phyloP scores from a whole-genome alignment of 2,113 vertebrate genomes.

The Melozone crissalis region DNA sequence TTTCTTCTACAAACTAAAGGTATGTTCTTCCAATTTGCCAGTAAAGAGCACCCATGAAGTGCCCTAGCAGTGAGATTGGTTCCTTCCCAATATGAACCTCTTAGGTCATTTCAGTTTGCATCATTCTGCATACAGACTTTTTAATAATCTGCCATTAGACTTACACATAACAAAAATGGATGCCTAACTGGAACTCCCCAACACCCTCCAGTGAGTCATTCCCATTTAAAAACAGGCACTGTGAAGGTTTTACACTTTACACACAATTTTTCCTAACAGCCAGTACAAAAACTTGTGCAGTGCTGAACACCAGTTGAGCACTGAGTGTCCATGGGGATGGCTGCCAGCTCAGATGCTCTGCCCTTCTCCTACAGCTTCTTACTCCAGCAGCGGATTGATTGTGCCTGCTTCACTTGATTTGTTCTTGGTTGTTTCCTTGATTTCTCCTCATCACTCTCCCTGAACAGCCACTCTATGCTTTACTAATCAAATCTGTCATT shows the following conservation, averaged over 20 bases:
- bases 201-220: not conserved
- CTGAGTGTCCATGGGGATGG: not conserved
- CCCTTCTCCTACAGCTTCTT: not conserved
- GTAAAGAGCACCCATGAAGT: not conserved
- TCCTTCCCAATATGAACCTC: not conserved
- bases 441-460: slow-evolving; percentile 41
- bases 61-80: fast-evolving
- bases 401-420: slow-evolving; percentile 1
- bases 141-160: not conserved
- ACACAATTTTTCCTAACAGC: fast-evolving
- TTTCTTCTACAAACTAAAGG: not conserved
- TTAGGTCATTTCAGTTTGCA: not conserved
- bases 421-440: slow-evolving; percentile 31
- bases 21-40: not conserved
- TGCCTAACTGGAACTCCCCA: not conserved
- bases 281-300: not conserved
- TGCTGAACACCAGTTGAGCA: not conserved
- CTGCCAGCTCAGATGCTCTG: not conserved
- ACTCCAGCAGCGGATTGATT: slow-evolving; percentile 21
- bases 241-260: not conserved
- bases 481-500: slow-evolving; percentile 5
- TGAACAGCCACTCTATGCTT: slow-evolving; percentile 16
- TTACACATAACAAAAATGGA: not conserved
- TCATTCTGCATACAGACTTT: not conserved
- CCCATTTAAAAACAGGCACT: not conserved